Evolutionary conservation across 2,888 invertebrate genomes (phyloP).

Genomic region (Lapara coniferarum): DNA sequence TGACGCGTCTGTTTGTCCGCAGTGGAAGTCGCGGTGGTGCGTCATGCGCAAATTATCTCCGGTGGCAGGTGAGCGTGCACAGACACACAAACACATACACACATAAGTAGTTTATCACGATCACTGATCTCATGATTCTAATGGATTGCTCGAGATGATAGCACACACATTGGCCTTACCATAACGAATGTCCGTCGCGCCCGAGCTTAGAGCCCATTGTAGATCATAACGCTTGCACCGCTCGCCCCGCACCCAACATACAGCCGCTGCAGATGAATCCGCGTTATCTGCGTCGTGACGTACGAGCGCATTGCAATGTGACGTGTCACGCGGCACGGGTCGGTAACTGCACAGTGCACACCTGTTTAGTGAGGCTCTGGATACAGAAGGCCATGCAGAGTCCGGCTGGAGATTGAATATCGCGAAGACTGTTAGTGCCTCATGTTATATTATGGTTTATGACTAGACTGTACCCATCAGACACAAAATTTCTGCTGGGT

Average conservation of each 20-base stretch:
- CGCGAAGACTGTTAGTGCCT: too few relatives aligned
- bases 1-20: slow-evolving; percentile 53
- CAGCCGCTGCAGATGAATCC: neutral
- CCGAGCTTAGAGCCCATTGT: neutral
- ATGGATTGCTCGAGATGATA: slow-evolving; percentile 2
- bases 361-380: too few relatives aligned
- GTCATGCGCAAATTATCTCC: slow-evolving; percentile 94
- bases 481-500: too few relatives aligned
- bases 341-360: too few relatives aligned
- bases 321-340: neutral
- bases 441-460: too few relatives aligned
- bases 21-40: slow-evolving; percentile 97
- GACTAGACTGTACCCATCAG: too few relatives aligned
- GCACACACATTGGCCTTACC: slow-evolving; percentile 16
- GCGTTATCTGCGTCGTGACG: slow-evolving; percentile 8
- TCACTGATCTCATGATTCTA: slow-evolving; percentile 3
- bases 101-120: neutral
- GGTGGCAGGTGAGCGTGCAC: slow-evolving; percentile 88
- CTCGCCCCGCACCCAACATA: neutral
- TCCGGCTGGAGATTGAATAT: too few relatives aligned
- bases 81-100: neutral
- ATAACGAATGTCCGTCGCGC: slow-evolving; percentile 3
- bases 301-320: neutral
- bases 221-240: neutral
- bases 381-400: too few relatives aligned